A percentile compares a stretch with the other conserved stretches of the same genome.
Conservation (phyloP, 2,113 vertebrate species). For the Sander vitreus region DNA sequence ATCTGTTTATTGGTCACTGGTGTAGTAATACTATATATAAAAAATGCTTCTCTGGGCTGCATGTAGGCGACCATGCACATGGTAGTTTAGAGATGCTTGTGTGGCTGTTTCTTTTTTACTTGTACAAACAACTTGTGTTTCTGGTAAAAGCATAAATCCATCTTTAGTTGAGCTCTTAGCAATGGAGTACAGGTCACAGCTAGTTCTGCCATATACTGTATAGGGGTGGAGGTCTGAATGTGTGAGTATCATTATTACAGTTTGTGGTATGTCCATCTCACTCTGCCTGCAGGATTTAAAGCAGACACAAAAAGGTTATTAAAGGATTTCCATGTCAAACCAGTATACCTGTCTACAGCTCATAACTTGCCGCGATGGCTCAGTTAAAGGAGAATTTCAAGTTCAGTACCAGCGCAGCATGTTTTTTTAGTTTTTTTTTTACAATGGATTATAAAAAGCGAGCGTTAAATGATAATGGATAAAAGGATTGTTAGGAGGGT, state of each 20-base stretch:
- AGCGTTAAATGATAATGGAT: slow-evolving; percentile 6
- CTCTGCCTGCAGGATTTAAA: not conserved
- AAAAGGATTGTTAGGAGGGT: not conserved
- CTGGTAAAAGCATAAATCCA: not conserved
- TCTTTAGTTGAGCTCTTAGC: too few relatives aligned
- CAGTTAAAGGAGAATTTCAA: slow-evolving; percentile 12
- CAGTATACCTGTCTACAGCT: slow-evolving; percentile 27
- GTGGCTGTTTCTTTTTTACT: not conserved
- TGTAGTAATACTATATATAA: not conserved
- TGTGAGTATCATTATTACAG: not conserved
- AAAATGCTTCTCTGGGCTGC: not conserved
- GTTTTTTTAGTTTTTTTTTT: not conserved
- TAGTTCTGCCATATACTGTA: not conserved
- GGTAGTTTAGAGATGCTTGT: not conserved
- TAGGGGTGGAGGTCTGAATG: not conserved
- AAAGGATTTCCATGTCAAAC: slow-evolving; percentile 25
- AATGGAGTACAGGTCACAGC: not conserved
- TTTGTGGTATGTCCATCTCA: not conserved
- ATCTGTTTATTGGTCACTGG: not conserved
- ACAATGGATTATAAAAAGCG: slow-evolving; percentile 3
- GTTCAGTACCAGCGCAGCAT: not conserved
- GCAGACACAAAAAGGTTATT: not conserved
- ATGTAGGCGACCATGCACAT: not conserved
- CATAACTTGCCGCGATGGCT: not conserved
- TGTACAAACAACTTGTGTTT: not conserved